Evolutionary conservation across 2,113 vertebrate genomes (phyloP), one percentile per base, ranked within the genome.

Genomic region (Naja naja): DNA sequence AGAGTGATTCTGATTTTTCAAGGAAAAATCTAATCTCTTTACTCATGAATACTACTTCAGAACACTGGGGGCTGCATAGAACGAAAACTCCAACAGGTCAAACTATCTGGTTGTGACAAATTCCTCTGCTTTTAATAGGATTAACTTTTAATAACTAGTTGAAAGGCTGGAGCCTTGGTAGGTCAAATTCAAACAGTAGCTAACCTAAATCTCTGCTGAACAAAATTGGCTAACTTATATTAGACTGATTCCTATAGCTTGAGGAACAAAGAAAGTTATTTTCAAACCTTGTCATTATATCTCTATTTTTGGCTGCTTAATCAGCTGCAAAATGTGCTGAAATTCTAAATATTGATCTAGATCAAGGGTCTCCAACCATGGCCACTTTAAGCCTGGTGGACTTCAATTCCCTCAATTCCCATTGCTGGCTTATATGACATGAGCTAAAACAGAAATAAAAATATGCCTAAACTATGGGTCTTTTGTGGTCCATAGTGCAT

Each of bases 261-360:
- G 93, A 22, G 92, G 64, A 45, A 0, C 0, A 90, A 0, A 89
- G 90, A 87, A 58, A 39, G 30, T 49, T 56, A 2, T 39, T 89
- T 90, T 92, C 91, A 88, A 87, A 94, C 81, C 93, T 94, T 93
- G 10, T 0, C 0, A 1, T 0, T 60, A 69, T 47, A 55, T 86
- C 93, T 52, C 11, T 0, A 0, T 81, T 52, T 92, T 55, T 45
- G 27, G 25, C 23, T 90, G 9, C 86, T 12, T 23, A 0, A 12
- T 2, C 3, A 1, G 2, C 81, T 94, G 93, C 49, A 53, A 95
- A 20, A 94, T 20, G 23, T 91, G 94, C 93, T 23, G 3, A 12
- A 20, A 0, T 90, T 94, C 94, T 86, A 55, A 91, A 93, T 96
- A 94, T 11, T 94, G 96, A 95, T 95, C 43, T 95, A 95, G 95